phyloP scores from a whole-genome alignment of 2,113 vertebrate genomes.

The Mustelus asterias region DNA sequence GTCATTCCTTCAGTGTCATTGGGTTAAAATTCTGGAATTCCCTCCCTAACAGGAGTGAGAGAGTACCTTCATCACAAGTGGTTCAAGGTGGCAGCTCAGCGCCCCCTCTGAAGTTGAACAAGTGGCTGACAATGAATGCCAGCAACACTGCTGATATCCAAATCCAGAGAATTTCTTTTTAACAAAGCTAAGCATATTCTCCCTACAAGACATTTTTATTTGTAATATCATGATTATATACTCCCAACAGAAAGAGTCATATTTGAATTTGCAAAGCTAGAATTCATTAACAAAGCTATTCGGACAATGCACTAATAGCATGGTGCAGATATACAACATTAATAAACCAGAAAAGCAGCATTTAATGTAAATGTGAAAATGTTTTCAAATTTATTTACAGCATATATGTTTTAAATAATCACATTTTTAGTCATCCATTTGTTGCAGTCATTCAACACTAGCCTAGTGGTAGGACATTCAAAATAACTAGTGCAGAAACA shows the following conservation, averaged over 20 bases:
- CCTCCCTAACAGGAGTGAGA: neutral
- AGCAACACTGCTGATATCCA: neutral
- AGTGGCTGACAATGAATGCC: neutral
- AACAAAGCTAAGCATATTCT: neutral
- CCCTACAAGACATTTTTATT: neutral
- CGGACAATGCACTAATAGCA: neutral
- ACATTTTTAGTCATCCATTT: slow-evolving; percentile 31
- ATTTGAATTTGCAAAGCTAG: neutral
- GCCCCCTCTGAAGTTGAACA: neutral
- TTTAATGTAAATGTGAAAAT: slow-evolving; percentile 31
- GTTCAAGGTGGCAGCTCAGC: neutral
- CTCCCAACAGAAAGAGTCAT: neutral
- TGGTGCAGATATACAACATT: neutral
- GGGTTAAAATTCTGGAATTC: neutral
- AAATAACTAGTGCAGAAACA: slow-evolving; percentile 26
- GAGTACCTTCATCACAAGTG: neutral
- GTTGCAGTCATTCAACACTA: slow-evolving; percentile 30
- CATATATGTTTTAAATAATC: slow-evolving; percentile 32
- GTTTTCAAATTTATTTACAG: slow-evolving; percentile 34
- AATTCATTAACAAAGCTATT: neutral
- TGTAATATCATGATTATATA: neutral
- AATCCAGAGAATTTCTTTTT: neutral
- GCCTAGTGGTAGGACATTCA: neutral
- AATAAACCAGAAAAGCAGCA: slow-evolving; percentile 18
- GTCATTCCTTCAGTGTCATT: too few relatives aligned